Conservation (phyloP, 37 sponge, comb jelly and placozoan genomes). For the Bolinopsis microptera region DNA sequence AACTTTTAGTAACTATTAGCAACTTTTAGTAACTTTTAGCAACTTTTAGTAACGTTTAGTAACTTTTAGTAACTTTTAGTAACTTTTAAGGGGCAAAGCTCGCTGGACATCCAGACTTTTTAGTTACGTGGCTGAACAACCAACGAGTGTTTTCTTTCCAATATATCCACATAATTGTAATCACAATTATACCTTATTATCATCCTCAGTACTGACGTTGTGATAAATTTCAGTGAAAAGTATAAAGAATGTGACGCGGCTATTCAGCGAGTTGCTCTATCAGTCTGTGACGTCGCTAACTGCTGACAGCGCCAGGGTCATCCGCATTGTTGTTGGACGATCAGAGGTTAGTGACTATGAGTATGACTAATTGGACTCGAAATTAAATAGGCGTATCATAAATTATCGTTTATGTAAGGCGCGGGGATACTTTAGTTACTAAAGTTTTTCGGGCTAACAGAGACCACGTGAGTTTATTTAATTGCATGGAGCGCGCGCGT, state of each 20-base stretch:
- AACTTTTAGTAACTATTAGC: too few species aligned
- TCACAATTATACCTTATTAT: too few species aligned
- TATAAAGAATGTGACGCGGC: constrained; percentile 22
- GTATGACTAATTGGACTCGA: background rate
- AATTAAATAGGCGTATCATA: background rate
- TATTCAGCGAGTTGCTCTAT: constrained; percentile 51
- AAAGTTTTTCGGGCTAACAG: background rate
- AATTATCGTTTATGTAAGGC: background rate
- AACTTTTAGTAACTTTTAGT: too few species aligned
- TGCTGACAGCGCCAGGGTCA: constrained; percentile 49
- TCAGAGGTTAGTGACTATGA: constrained; percentile 20
- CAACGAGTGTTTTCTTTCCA: too few species aligned
- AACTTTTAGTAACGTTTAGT: too few species aligned
- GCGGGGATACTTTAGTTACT: background rate
- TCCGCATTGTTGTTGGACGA: constrained; percentile 40
- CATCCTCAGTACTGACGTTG: too few species aligned
- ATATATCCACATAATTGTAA: too few species aligned
- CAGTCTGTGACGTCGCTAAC: constrained; percentile 51
- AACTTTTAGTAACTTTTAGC: too few species aligned
- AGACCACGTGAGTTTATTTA: background rate
- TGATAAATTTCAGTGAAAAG: constrained; percentile 52
- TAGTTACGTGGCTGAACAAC: too few species aligned
- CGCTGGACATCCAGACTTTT: too few species aligned
- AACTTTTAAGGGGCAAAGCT: too few species aligned
- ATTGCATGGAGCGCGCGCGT: too few species aligned